phyloP scores from a whole-genome alignment of 2,888 invertebrate genomes.

The Amphipyra tragopoginis region DNA sequence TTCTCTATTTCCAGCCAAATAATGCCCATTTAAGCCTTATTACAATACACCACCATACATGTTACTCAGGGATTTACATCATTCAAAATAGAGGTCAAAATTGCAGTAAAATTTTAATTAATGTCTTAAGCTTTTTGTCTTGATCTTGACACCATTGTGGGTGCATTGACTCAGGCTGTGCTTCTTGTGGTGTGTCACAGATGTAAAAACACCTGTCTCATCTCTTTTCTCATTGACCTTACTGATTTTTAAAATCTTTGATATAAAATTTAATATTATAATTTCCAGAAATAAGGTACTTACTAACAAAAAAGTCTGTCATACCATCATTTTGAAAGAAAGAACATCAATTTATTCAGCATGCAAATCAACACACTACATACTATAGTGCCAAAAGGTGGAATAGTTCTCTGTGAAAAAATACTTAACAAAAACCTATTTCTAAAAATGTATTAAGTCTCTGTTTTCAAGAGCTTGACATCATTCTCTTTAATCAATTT shows the following conservation, averaged over 20 bases:
- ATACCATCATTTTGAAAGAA: too few species aligned
- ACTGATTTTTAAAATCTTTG: background rate
- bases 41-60: slow-evolving; percentile 3
- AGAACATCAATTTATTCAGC: too few species aligned
- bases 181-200: slow-evolving; percentile 41
- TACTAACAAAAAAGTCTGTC: too few species aligned
- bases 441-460: background rate
- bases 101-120: background rate
- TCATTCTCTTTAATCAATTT: slow-evolving; percentile 2
- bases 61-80: background rate
- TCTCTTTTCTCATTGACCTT: slow-evolving; percentile 9
- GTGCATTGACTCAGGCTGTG: slow-evolving; percentile 56
- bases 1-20: too few species aligned
- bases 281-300: too few species aligned
- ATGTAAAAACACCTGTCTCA: slow-evolving; percentile 53
- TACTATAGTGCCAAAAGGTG: too few species aligned
- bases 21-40: background rate
- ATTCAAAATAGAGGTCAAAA: background rate
- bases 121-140: slow-evolving; percentile 42
- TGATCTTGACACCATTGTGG: slow-evolving; percentile 67
- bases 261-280: background rate
- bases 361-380: too few species aligned
- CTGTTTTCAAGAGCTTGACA: background rate
- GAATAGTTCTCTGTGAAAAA: too few species aligned
- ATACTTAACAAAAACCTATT: too few species aligned